Evolutionary conservation across 2,113 vertebrate genomes (phyloP), one percentile per base, ranked within the genome.

Genomic region (Indicator indicator): DNA sequence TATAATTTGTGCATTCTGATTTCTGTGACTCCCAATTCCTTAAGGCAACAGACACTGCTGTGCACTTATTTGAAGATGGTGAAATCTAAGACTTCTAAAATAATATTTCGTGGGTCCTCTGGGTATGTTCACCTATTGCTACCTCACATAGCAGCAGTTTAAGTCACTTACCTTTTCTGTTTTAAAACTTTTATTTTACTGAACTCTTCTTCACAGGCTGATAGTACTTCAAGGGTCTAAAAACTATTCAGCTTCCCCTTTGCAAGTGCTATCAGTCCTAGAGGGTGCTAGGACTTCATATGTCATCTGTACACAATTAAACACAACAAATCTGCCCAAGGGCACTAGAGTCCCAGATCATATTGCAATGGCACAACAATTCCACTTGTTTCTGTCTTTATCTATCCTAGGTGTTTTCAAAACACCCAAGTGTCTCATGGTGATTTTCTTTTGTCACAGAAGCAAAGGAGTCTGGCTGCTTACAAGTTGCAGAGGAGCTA

Each of bases 61-160:
- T 2, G 15, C 64, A 81, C 73, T 83, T 90, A 13, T 62, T 44
- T 83, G 18, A 88, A 75, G 71, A 85, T 54, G 86, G 69, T 89
- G 88, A 95, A 95, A 95, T 54, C 18, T 42, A 88, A 96, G 87
- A 94, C 23, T 48, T 89, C 94, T 96, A 74, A 95, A 97, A 96
- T 94, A 92, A 72, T 94, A 92, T 95, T 97, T 94, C 62, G 90
- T 82, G 78, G 72, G 64, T 63, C 85, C 77, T 81, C 58, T 38
- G 90, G 59, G 65, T 71, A 78, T 44, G 30, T 90, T 79, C 38
- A 30, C 46, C 89, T 95, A 84, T 95, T 97, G 96, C 95, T 92
- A 86, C 78, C 56, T 89, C 56, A 33, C 19, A 16, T 3, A 92
- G 83, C 89, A 97, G 40, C 36, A 40, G 32, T 94, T 90, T 84